Conservation (phyloP, 2,113 vertebrate species). For the Amphiprion percula region DNA sequence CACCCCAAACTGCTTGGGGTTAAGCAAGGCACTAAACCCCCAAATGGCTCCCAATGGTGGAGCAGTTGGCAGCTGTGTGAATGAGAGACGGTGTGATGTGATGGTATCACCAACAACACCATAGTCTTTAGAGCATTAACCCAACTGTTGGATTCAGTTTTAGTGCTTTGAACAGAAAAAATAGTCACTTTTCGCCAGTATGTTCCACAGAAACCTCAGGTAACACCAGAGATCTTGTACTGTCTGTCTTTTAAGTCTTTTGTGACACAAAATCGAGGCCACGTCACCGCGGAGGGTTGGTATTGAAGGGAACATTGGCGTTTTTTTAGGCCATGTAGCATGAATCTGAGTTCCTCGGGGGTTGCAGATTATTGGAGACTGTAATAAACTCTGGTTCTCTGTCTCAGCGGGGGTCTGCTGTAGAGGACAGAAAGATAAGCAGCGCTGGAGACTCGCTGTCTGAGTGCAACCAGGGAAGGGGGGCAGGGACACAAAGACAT, state of each 20-base stretch:
- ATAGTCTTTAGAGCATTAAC: not conserved
- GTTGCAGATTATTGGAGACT: conserved; percentile 72
- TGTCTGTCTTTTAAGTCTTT: not conserved
- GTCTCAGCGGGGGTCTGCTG: conserved; percentile 75
- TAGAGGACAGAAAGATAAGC: conserved; percentile 77
- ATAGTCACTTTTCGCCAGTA: not conserved
- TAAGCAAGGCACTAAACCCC: conserved; percentile 10
- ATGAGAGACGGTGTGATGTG: not conserved
- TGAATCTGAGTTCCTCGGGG: conserved; percentile 60
- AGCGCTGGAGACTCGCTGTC: conserved; percentile 74
- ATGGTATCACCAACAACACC: not conserved
- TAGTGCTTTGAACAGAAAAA: too few relatives aligned
- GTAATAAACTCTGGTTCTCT: conserved; percentile 76
- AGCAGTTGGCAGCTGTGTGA: not conserved
- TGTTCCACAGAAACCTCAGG: conserved; percentile 3
- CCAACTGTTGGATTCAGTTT: not conserved
- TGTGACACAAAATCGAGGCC: conserved; percentile 12
- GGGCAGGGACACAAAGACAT: conserved; percentile 57
- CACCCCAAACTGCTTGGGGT: not conserved
- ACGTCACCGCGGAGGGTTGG: conserved; percentile 14
- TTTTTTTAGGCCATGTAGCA: conserved; percentile 45
- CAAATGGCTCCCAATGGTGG: conserved; percentile 18
- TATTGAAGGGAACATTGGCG: not conserved
- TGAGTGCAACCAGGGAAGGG: conserved; percentile 53
- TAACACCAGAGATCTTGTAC: not conserved